Base-by-base conservation (phyloP, 2,888 invertebrate species). In the Dicyrtomina minuta region DNA sequence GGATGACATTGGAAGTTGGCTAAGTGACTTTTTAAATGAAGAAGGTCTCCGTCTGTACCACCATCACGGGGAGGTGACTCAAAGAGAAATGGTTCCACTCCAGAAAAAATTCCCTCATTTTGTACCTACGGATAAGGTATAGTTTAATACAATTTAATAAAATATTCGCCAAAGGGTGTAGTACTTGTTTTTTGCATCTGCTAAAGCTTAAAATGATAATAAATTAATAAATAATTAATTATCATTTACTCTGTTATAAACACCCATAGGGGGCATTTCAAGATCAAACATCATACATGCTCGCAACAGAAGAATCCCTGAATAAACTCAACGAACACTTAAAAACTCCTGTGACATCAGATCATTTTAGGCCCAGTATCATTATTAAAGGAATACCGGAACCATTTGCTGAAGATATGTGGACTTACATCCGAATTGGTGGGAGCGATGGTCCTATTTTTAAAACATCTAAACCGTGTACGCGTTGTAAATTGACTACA, bases 1-100 rank as follows among this genome's bases (percentile, higher is more conserved):
- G 1, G 81, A 82, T 33, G 80, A 79, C 44, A 82, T 81, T 8
- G 80, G 82, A 2, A 78, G 79, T n/a, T 85, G 85, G 84, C 74
- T 85, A 53, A 79, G 80, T 43, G 68, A 60, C 0, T 75, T 76
- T 65, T 51, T 76, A 13, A 72, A 71, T 22, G 74, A 69, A 24
- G 75, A 75, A 15, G 74, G 74, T 15, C 66, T 75, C 4, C 72
- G 77, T 26, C 62, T 78, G 3, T 61, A 72, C 12, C 74, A 66
- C 41, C 76, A 77, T 61, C 55, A n/a, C 20, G 43, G 68, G 6
- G 71, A 73, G 8, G 59, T 60, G 26, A 75, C 77, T 8, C 77
- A 75, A 55, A 61, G 78, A 22, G 17, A 43, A 1, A 33, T 77
- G 61, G 72, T 66, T 10, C 51, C 71, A 8, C 41, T 74, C 22